These are phyloP conservation scores for Syngnathus scovelli DNA, from an alignment of 2,113 vertebrate genomes.

Conservation along the genomic window DNA sequence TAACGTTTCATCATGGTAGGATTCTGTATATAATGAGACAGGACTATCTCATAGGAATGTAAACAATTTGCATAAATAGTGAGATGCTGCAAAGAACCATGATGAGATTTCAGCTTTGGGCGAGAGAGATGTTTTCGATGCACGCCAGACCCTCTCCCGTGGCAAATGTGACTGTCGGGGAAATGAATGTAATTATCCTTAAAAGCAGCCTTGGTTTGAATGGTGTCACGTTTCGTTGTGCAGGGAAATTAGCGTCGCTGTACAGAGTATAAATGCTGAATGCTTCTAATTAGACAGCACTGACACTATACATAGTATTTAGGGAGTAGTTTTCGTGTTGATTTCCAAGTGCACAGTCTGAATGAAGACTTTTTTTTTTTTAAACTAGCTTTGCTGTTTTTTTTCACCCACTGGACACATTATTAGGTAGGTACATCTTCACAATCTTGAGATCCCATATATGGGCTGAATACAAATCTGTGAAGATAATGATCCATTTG, in stretches of 20 bases:
- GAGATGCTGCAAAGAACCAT: not conserved
- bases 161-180: slow-evolving; percentile 15
- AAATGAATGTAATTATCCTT: slow-evolving; percentile 57
- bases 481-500: too few species aligned
- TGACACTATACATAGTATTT: slow-evolving; percentile 10
- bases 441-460: not conserved
- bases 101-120: not conserved
- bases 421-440: not conserved
- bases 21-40: not conserved
- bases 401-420: not conserved
- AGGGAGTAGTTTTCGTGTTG: slow-evolving; percentile 16
- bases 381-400: not conserved
- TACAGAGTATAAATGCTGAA: slow-evolving; percentile 43
- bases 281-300: slow-evolving; percentile 52
- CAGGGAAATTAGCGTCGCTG: slow-evolving; percentile 53
- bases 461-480: not conserved
- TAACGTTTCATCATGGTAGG: not conserved
- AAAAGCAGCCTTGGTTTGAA: slow-evolving; percentile 57
- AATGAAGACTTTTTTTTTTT: not conserved
- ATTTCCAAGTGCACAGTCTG: slow-evolving; percentile 5
- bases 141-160: slow-evolving; percentile 5
- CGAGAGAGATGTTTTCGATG: slow-evolving; percentile 7
- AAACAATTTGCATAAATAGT: not conserved
- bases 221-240: slow-evolving; percentile 55
- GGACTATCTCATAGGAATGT: not conserved